A percentile compares a stretch with the other conserved stretches of the same genome.
These are phyloP conservation scores for Falcaria lacertinaria DNA, from an alignment of 2,888 invertebrate species.

Conservation along the genomic window DNA sequence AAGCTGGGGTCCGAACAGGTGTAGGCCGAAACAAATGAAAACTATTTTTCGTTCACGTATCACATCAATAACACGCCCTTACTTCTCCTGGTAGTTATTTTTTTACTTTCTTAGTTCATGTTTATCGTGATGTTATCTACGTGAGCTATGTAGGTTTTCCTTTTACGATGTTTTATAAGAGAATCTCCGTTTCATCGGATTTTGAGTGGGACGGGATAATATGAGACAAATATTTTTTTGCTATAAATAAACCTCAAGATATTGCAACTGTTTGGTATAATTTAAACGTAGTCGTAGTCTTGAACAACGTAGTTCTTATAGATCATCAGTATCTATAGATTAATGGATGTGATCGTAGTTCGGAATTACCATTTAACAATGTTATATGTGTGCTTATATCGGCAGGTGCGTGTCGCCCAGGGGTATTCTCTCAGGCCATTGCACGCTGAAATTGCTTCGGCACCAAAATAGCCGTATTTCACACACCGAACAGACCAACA, in stretches of 20 bases:
- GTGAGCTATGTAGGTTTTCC: not conserved
- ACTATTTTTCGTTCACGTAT: slow-evolving; percentile 33
- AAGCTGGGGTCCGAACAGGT: slow-evolving; percentile 20
- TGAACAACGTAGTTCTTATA: not conserved
- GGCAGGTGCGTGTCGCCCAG: slow-evolving; percentile 17
- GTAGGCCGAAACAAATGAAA: slow-evolving; percentile 33
- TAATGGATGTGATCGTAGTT: not conserved
- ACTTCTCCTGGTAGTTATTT: not conserved
- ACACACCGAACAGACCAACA: slow-evolving; percentile 33
- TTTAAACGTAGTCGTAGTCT: no score
- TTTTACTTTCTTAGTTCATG: not conserved
- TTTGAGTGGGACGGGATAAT: no score
- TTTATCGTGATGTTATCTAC: not conserved
- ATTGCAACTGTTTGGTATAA: no score
- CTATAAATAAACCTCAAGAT: no score
- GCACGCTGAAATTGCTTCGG: slow-evolving; percentile 40
- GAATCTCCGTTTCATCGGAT: no score
- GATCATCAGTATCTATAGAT: not conserved
- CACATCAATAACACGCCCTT: slow-evolving; percentile 30
- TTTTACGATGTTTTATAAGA: no score
- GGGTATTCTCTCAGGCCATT: slow-evolving; percentile 36
- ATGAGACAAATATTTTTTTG: no score
- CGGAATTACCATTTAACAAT: slow-evolving; percentile 1
- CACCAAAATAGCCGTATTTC: slow-evolving; percentile 41
- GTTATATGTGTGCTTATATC: not conserved